Evolutionary conservation across 2,113 vertebrate genomes (phyloP).

Genomic region (Choloepus hoffmanni): DNA sequence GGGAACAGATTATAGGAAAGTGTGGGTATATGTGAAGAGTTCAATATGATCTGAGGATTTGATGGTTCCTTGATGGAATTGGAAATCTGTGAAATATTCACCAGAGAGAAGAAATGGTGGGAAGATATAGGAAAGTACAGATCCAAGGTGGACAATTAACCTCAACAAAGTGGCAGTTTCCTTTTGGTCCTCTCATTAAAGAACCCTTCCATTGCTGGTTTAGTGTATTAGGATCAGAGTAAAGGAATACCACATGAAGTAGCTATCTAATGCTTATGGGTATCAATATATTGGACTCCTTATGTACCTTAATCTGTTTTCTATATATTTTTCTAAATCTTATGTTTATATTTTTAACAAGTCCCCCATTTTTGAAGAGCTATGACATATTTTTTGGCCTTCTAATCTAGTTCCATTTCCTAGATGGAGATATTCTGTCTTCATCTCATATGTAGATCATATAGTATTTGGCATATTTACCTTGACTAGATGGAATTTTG

Average conservation of each 20-base stretch:
- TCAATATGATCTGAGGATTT: not conserved
- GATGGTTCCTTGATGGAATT: not conserved
- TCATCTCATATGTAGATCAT: not conserved
- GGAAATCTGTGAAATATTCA: not conserved
- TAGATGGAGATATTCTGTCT: not conserved
- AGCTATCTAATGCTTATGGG: not conserved
- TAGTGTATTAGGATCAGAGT: not conserved
- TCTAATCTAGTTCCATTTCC: not conserved
- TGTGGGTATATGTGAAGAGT: not conserved
- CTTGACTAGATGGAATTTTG: constrained; percentile 23
- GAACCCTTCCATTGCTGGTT: not conserved
- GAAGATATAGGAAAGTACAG: not conserved
- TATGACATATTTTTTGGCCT: not conserved
- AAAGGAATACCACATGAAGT: not conserved
- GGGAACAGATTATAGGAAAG: not conserved
- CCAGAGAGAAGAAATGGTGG: not conserved
- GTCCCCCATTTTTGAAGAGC: not conserved
- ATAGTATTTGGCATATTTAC: not conserved
- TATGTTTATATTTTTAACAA: not conserved
- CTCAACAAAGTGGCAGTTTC: not conserved
- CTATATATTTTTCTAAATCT: not conserved
- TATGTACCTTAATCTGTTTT: not conserved
- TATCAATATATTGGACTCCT: not conserved
- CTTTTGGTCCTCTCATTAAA: not conserved
- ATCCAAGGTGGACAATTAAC: not conserved